These are phyloP conservation scores for Salminus brasiliensis DNA, from an alignment of 2,113 vertebrate genomes.

Conservation along the genomic window DNA sequence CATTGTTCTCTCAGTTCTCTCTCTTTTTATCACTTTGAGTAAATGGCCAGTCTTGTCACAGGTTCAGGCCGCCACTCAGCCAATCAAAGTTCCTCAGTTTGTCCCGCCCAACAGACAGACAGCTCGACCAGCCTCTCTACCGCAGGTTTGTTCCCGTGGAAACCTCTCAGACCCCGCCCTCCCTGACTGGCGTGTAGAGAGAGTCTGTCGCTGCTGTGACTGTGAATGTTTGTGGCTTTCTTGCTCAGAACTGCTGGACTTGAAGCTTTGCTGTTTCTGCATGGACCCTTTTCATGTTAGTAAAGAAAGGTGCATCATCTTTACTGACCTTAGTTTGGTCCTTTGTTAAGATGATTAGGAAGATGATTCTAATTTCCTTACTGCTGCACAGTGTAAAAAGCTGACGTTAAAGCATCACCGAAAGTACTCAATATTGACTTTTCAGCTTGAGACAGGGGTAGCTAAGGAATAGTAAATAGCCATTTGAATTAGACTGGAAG, in stretches of 20 bases:
- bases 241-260: conserved; percentile 1
- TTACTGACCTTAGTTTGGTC: not conserved
- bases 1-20: conserved; percentile 28
- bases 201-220: conserved; percentile 24
- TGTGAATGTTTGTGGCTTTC: conserved; percentile 3
- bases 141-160: conserved; percentile 78
- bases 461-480: not conserved
- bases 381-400: not conserved
- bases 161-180: conserved; percentile 36
- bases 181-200: conserved; percentile 37
- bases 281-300: conserved; percentile 27
- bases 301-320: conserved; percentile 1
- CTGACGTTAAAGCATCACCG: not conserved
- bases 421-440: not conserved
- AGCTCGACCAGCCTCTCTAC: conserved; percentile 85
- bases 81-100: conserved; percentile 90
- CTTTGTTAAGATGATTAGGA: not conserved
- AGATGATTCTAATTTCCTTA: not conserved
- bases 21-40: conserved; percentile 22
- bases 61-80: conserved; percentile 86
- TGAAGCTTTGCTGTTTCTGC: conserved; percentile 23
- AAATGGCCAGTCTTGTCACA: conserved; percentile 67
- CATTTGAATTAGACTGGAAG: not conserved
- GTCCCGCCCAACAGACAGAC: conserved; percentile 87
- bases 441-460: not conserved